Percentiles rank a stretch among this genome's conserved stretches.
Conservation (phyloP, 2,113 vertebrate genomes). For the Notiomystis cincta region DNA sequence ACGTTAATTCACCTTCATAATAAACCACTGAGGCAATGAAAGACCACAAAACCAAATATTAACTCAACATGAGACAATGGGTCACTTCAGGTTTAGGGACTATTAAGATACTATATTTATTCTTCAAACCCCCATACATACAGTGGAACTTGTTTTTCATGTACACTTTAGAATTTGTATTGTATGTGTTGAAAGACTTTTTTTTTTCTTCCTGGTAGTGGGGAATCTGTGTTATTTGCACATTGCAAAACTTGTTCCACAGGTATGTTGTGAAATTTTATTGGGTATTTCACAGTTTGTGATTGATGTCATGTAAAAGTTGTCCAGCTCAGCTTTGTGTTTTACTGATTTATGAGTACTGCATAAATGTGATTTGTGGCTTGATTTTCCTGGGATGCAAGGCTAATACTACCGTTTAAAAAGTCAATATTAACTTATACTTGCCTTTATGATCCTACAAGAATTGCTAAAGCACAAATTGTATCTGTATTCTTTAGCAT, state of each 20-base stretch:
- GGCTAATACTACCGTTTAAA: not conserved
- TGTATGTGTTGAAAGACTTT: not conserved
- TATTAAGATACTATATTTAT: not conserved
- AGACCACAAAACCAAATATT: not conserved
- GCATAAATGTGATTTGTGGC: not conserved
- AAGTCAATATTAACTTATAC: not conserved
- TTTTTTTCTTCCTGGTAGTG: constrained; percentile 38
- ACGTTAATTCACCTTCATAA: not conserved
- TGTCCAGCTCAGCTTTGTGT: constrained; percentile 9
- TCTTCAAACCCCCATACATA: not conserved
- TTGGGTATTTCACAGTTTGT: constrained; percentile 46
- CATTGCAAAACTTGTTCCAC: constrained; percentile 56
- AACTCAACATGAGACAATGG: not conserved
- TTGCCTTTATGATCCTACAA: not conserved
- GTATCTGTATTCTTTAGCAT: not conserved
- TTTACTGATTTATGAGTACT: constrained; percentile 22
- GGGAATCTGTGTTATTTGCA: constrained; percentile 48
- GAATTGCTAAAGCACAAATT: not conserved
- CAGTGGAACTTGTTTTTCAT: constrained; percentile 34
- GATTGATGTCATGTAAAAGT: constrained; percentile 36
- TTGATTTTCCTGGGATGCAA: constrained; percentile 14
- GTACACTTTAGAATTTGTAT: not conserved
- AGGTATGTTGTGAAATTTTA: constrained; percentile 64
- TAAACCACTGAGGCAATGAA: not conserved
- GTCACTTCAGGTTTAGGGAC: not conserved